These are phyloP conservation scores for Dasysyrphus tricinctus DNA, from an alignment of 2,888 invertebrate species.

Conservation along the genomic window DNA sequence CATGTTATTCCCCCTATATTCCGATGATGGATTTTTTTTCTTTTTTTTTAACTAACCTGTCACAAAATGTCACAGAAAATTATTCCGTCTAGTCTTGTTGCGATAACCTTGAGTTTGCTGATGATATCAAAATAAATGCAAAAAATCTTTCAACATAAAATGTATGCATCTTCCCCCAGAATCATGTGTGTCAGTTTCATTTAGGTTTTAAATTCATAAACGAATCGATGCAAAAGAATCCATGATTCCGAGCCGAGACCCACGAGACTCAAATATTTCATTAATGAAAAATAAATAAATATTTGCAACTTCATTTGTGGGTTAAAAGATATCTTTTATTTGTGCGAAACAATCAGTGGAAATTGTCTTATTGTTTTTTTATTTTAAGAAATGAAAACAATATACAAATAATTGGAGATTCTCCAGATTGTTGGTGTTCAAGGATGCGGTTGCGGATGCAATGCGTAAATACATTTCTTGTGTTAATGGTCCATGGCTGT, in stretches of 20 bases:
- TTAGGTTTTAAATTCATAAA: slow-evolving; percentile 41
- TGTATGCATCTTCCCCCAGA: slow-evolving; percentile 25
- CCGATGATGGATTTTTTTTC: not conserved
- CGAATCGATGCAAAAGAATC: slow-evolving; percentile 41
- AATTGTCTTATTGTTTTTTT: not conserved
- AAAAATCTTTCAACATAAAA: slow-evolving; percentile 1
- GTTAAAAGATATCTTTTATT: slow-evolving; percentile 39
- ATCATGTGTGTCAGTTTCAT: slow-evolving; percentile 47
- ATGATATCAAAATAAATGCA: slow-evolving; percentile 24
- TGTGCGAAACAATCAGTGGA: not conserved
- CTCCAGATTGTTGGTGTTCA: not conserved
- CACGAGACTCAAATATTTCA: slow-evolving; percentile 17
- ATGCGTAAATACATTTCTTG: not conserved
- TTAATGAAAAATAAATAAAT: slow-evolving; percentile 46
- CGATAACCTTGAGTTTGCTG: slow-evolving; percentile 47
- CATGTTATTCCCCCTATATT: not conserved
- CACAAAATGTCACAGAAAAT: not conserved
- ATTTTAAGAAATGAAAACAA: slow-evolving; percentile 3
- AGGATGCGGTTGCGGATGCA: not conserved
- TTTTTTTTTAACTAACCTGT: not conserved
- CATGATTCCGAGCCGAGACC: not conserved
- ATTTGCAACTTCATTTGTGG: slow-evolving; percentile 43
- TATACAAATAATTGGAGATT: slow-evolving; percentile 15
- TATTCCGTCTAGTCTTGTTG: not conserved
- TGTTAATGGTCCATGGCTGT: slow-evolving; percentile 15